These are phyloP conservation scores for Danio choprae DNA, from an alignment of 2,797 vertebrate genomes.

Conservation along the genomic window DNA sequence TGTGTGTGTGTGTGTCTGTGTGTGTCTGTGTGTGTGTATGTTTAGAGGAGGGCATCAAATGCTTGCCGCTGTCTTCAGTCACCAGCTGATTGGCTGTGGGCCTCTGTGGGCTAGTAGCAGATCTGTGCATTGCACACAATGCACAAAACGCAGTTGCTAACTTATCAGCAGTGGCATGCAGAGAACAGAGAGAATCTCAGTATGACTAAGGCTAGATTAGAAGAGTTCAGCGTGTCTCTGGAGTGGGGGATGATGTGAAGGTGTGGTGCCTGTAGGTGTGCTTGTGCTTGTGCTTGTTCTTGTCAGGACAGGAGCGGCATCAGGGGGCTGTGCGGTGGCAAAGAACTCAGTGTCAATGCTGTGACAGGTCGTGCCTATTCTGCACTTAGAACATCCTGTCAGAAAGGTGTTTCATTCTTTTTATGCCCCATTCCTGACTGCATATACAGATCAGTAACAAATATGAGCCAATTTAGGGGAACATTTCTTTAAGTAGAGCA, in stretches of 20 bases:
- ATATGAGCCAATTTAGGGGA: background rate
- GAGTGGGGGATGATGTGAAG: conserved; percentile 61
- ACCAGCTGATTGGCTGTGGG: conserved; percentile 58
- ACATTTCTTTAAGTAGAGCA: background rate
- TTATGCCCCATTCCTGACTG: background rate
- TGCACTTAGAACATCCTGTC: conserved; percentile 78
- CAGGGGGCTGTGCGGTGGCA: conserved; percentile 78
- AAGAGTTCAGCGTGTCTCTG: conserved; percentile 22
- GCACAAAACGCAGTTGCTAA: conserved; percentile 36
- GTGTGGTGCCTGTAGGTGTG: conserved; percentile 82
- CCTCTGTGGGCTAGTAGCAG: conserved; percentile 57
- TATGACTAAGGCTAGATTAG: conserved; percentile 38
- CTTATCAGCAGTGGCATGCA: conserved; percentile 29
- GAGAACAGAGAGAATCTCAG: conserved; percentile 25
- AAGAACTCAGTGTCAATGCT: conserved; percentile 81
- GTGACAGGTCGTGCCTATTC: conserved; percentile 85
- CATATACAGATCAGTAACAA: background rate
- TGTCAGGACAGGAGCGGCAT: conserved; percentile 94
- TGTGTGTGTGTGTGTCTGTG: conserved; percentile 45
- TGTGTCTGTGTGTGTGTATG: conserved; percentile 51
- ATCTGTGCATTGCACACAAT: conserved; percentile 43
- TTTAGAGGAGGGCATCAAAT: conserved; percentile 52
- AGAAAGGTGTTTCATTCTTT: conserved; percentile 51
- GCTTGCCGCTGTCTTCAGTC: conserved; percentile 52
- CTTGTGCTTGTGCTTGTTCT: conserved; percentile 88